Evolutionary conservation across 2,797 vertebrate genomes (phyloP).

Genomic region (Rhabdophis nuchalis): DNA sequence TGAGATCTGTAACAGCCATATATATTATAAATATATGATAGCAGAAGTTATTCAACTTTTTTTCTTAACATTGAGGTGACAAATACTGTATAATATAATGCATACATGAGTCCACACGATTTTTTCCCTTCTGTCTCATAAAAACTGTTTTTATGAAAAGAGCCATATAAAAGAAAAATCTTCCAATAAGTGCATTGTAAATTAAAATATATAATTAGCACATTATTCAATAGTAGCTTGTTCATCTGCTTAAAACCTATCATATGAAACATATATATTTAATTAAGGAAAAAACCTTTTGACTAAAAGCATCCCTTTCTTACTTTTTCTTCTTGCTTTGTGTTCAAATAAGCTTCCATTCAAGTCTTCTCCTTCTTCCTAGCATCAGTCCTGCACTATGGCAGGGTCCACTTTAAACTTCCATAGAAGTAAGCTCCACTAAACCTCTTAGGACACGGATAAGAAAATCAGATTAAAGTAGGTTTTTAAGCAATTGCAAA

Average conservation of each 20-base stretch:
- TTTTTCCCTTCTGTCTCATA: background rate
- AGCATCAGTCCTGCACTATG: background rate
- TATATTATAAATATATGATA: background rate
- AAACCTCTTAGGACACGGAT: background rate
- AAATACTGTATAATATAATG: background rate
- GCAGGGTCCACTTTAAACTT: background rate
- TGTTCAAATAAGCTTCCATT: background rate
- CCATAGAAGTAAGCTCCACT: background rate
- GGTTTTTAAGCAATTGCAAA: background rate
- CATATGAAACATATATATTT: rapidly evolving
- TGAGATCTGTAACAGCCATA: background rate
- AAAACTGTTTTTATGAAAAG: background rate
- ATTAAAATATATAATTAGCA: slow-evolving; percentile 2
- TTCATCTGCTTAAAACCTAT: background rate
- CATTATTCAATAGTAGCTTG: background rate
- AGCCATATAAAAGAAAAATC: background rate
- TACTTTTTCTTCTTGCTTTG: background rate
- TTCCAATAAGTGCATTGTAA: background rate
- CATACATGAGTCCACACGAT: background rate
- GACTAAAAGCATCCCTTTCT: background rate
- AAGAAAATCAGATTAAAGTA: background rate
- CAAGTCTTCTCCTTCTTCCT: background rate
- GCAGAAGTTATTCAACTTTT: background rate
- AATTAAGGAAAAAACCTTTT: background rate
- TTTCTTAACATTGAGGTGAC: background rate